Evolutionary conservation across 1,140 invertebrate genomes (phyloP), one percentile per base, ranked within the genome.

Genomic region (Fopius arisanus): DNA sequence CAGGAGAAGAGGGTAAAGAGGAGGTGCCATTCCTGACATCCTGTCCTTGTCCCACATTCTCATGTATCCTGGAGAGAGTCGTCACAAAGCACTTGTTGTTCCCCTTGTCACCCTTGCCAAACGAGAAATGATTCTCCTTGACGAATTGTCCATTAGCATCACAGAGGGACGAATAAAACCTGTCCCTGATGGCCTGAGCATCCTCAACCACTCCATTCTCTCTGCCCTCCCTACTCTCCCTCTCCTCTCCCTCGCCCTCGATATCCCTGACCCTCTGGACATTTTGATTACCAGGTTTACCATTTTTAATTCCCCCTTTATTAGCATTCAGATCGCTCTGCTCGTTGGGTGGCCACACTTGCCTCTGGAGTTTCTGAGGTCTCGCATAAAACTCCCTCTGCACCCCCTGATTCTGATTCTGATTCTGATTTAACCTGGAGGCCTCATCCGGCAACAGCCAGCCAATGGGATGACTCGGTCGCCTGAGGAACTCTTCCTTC

Each of bases 401-500:
- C 70, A 90, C 89, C 23, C 86, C 81, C 69, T 86, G 85, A 72
- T 83, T 79, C 67, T 76, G 21, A 62, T 62, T 62, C 14, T 62
- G 21, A 29, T 29, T 62, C 14, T 33, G 73, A 23, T 78, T 54
- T 21, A 70, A 33, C 66, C 70, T 70, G n/a, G 76, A 40, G 0
- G 72, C 26, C 1, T 81, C 80, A 0, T 83, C 83, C 0, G 77
- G 73, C 7, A 81, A 86, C 65, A 89, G 87, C 90, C 89, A 91
- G 19, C 90, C 90, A 43, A 91, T 91, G 59, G 91, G 90, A 77
- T 92, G 90, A 78, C 90, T 92, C 1, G 94, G 94, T 69, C 94
- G 89, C 77, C 91, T 91, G 31, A 96, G 87, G 82, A 96, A 96
- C 77, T 96, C 95, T 84, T 96, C 94, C 81, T 96, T 96, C 79